Base-by-base conservation (phyloP, 2,888 invertebrate genomes). In the Phengaris arion region DNA sequence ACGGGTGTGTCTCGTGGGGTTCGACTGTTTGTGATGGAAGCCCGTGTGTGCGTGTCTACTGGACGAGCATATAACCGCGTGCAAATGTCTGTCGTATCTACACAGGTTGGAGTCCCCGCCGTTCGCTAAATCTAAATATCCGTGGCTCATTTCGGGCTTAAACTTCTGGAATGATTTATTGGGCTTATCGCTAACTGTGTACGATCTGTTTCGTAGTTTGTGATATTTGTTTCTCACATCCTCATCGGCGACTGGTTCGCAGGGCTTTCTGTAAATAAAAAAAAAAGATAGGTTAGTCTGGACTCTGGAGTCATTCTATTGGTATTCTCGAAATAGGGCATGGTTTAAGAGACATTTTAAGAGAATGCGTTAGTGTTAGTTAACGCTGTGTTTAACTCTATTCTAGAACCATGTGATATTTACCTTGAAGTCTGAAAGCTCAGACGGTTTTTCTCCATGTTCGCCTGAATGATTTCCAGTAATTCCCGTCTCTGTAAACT, bases 371-470 rank as follows among this genome's bases (percentile, higher is more conserved):
- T 13, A 9, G 48, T 69, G 51, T 22, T 10, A 9, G 5, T 59
- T 59, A 15, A 59, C 7, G 46, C 6, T 15, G 6, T 3, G 57
- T 48, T 5, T 8, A 22, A 13, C n/a, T 5, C n/a, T 6, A 22
- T 55, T 22, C 12, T 54, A 59, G 0, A n/a, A 15, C 51, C n/a
- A 68, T 15, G 22, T 45, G 45, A 57, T 70, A 86, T 91, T 87
- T 89, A 97, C 97, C 96, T 96, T 86, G 96, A 95, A 87, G 96
- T 94, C 94, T 97, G 96, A 95, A 97, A 96, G 95, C 96, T 96
- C 94, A 97, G 93, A 89, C 97, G 97, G 92, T 97, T 97, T 91
- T 97, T 97, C 89, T 97, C 97, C 97, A 98, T 97, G 90, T 97
- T 98, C 81, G 97, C 97, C 89, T 97, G 96, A 85, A 98, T 97